Evolutionary conservation across 1,140 invertebrate species (phyloP).

Genomic region (Oedothorax gibbosus): DNA sequence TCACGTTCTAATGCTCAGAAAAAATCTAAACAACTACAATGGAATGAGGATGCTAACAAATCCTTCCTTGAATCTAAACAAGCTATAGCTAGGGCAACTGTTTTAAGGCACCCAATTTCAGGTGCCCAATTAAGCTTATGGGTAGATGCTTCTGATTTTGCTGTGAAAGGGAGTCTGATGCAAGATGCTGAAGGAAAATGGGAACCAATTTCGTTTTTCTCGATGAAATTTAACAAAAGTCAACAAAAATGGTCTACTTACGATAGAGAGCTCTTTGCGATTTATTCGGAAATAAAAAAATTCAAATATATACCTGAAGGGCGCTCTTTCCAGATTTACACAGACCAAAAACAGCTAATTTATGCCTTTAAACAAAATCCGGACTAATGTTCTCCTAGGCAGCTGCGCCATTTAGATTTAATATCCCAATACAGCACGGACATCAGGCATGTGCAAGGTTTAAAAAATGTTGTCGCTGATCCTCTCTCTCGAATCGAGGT

Average conservation of each 20-base stretch:
- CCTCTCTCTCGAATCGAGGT: slow-evolving; percentile 1
- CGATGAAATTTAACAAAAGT: slow-evolving; percentile 17
- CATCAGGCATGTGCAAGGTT: slow-evolving; percentile 66
- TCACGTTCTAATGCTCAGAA: not conserved
- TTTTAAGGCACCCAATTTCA: slow-evolving; percentile 1
- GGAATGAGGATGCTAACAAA: not conserved
- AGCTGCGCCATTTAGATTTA: slow-evolving; percentile 65
- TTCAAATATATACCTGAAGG: not conserved
- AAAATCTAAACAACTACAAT: not conserved
- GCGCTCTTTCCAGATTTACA: not conserved
- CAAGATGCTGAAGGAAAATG: slow-evolving; percentile 2
- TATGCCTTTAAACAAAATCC: slow-evolving; percentile 61
- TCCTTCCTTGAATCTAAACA: not conserved
- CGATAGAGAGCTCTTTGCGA: slow-evolving; percentile 65
- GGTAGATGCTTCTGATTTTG: slow-evolving; percentile 5
- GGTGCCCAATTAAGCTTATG: slow-evolving; percentile 26
- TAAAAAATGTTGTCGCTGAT: slow-evolving; percentile 64
- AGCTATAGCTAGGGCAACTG: slow-evolving; percentile 17
- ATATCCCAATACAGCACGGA: slow-evolving; percentile 67
- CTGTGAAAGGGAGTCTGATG: slow-evolving; percentile 16
- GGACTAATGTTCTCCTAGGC: slow-evolving; percentile 51
- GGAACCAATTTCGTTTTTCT: slow-evolving; percentile 14
- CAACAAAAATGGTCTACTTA: slow-evolving; percentile 61
- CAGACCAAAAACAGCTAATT: slow-evolving; percentile 63
- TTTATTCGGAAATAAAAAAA: slow-evolving; percentile 62